Conservation (phyloP, 1,140 invertebrate species). For the Drosophila subobscura region DNA sequence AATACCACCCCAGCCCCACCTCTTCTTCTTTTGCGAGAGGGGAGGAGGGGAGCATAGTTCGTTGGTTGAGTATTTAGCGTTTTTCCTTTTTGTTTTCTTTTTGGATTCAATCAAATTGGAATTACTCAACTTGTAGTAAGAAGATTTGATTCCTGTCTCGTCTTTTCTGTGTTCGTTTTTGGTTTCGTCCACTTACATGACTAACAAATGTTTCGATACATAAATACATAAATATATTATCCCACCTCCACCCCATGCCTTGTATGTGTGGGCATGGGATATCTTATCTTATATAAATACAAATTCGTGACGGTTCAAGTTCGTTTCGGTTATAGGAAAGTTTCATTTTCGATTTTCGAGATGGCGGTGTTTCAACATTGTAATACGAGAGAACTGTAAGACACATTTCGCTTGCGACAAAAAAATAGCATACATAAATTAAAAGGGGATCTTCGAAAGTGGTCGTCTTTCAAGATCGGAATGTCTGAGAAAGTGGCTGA, state of each 20-base stretch:
- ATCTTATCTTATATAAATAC: constrained; percentile 56
- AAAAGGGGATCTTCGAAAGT: constrained; percentile 39
- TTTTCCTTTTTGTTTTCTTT: constrained; percentile 10
- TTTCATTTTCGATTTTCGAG: constrained; percentile 8
- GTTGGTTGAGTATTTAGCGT: constrained; percentile 47
- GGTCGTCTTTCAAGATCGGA: constrained; percentile 44
- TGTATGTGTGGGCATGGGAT: constrained; percentile 25
- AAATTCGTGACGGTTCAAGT: constrained; percentile 73
- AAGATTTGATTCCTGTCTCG: constrained; percentile 56
- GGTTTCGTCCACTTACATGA: constrained; percentile 38
- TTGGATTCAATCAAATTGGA: constrained; percentile 55
- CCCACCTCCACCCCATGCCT: constrained; percentile 3
- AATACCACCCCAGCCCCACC: constrained; percentile 14
- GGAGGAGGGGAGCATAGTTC: constrained; percentile 16
- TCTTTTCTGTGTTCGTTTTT: constrained; percentile 8
- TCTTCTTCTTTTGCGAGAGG: constrained; percentile 16
- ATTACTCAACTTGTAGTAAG: constrained; percentile 59
- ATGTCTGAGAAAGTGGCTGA: constrained; percentile 53
- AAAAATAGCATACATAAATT: constrained; percentile 52
- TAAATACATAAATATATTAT: no score
- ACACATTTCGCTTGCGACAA: constrained; percentile 66
- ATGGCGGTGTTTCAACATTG: constrained; percentile 55
- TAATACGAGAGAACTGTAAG: constrained; percentile 65
- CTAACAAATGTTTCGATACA: constrained; percentile 32
- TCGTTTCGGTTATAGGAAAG: constrained; percentile 46